A percentile compares a stretch with the other conserved stretches of the same genome.
phyloP scores from a whole-genome alignment of 2,888 invertebrate species.

The Helicoverpa assulta region DNA sequence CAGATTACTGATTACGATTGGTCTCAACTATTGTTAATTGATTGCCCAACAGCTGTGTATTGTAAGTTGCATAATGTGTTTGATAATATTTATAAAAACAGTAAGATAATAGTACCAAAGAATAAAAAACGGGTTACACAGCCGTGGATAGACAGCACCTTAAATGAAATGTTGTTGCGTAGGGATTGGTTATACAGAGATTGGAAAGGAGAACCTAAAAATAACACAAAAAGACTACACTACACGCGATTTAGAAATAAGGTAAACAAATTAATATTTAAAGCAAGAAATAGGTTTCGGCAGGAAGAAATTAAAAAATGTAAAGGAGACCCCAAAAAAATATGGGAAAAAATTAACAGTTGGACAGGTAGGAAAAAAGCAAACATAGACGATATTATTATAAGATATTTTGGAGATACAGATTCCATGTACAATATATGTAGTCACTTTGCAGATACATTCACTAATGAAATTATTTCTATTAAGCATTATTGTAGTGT shows the following conservation, averaged over 20 bases:
- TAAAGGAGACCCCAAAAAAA: slow-evolving; percentile 15
- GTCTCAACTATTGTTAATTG: slow-evolving; percentile 18
- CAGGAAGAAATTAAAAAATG: slow-evolving; percentile 11
- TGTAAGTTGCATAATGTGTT: slow-evolving; percentile 9
- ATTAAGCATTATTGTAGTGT: slow-evolving; percentile 17
- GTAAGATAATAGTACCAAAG: neutral
- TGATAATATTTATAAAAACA: slow-evolving; percentile 6
- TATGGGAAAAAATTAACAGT: slow-evolving; percentile 18
- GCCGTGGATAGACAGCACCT: neutral
- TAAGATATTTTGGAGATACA: slow-evolving; percentile 10
- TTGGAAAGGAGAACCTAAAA: slow-evolving; percentile 4
- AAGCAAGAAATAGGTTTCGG: neutral
- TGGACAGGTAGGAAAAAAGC: slow-evolving; percentile 20
- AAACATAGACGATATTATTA: slow-evolving; percentile 21
- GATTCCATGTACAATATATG: slow-evolving; percentile 22
- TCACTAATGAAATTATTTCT: no score
- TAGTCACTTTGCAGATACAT: slow-evolving; percentile 24
- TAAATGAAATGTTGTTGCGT: slow-evolving; percentile 16
- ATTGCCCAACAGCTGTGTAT: slow-evolving; percentile 6
- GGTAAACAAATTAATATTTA: slow-evolving; percentile 13
- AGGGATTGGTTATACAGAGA: slow-evolving; percentile 14
- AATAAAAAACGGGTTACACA: slow-evolving; percentile 1
- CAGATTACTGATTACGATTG: slow-evolving; percentile 18
- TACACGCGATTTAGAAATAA: slow-evolving; percentile 18
- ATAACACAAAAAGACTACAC: slow-evolving; percentile 11